Percentiles rank a stretch among this genome's conserved stretches.
Evolutionary conservation across 35 echinoderm and acorn worm genomes (phyloP).

Genomic region (Lytechinus variegatus): DNA sequence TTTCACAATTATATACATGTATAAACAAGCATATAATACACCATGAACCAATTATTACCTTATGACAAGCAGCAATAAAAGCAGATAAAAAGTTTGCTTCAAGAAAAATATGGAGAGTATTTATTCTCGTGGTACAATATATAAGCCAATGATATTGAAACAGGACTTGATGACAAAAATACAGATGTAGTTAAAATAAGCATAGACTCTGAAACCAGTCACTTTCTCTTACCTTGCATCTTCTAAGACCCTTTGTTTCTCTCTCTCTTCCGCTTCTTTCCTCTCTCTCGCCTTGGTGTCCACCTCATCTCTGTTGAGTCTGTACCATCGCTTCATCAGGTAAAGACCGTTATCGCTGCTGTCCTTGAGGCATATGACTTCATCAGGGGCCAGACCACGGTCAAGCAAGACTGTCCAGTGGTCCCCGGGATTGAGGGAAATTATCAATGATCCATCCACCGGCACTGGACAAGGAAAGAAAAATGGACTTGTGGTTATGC

Average conservation of each 20-base stretch:
- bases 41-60: too few species aligned
- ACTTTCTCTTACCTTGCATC: constrained; percentile 81
- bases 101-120: too few species aligned
- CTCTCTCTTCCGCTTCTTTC: constrained; percentile 84
- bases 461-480: constrained; percentile 58
- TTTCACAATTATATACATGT: too few species aligned
- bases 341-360: constrained; percentile 73
- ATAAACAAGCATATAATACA: too few species aligned
- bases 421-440: constrained; percentile 90
- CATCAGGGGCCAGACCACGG: constrained; percentile 88
- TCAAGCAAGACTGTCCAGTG: constrained; percentile 95
- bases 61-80: too few species aligned
- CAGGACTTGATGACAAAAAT: background rate
- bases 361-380: constrained; percentile 92
- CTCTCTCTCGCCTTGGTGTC: constrained; percentile 83
- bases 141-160: background rate
- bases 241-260: constrained; percentile 83
- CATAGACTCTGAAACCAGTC: background rate
- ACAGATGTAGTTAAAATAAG: background rate
- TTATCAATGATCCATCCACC: constrained; percentile 99
- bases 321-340: constrained; percentile 95
- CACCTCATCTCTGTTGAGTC: constrained; percentile 93
- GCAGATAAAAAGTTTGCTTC: too few species aligned
- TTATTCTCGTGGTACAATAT: background rate
- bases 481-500: background rate